Evolutionary conservation across 2,888 invertebrate species (phyloP).

Genomic region (Aphidoletes aphidimyza): DNA sequence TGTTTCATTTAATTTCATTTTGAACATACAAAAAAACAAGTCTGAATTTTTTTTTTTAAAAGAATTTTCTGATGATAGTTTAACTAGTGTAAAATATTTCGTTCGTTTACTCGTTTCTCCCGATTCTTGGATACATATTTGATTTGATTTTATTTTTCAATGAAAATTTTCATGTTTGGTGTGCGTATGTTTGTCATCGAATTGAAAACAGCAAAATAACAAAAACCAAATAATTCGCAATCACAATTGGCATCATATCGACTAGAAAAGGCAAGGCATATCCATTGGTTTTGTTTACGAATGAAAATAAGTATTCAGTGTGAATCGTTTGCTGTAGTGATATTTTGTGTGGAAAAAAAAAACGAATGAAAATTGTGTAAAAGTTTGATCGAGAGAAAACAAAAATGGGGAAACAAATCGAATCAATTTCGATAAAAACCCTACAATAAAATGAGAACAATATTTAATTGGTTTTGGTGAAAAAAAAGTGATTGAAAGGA

Average conservation of each 20-base stretch:
- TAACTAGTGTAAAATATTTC: neutral
- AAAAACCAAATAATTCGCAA: neutral
- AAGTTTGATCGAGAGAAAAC: neutral
- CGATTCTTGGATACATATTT: neutral
- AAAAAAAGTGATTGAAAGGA: neutral
- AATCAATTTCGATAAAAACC: too few relatives aligned
- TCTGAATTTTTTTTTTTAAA: slow-evolving; percentile 14
- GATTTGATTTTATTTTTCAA: too few relatives aligned
- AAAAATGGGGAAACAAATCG: too few relatives aligned
- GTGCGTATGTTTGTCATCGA: slow-evolving; percentile 50
- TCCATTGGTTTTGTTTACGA: slow-evolving; percentile 28
- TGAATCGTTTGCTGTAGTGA: neutral
- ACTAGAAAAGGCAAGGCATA: slow-evolving; percentile 47
- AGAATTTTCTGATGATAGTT: too few relatives aligned
- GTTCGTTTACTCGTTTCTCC: neutral
- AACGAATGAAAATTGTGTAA: neutral
- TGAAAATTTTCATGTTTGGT: slow-evolving; percentile 36
- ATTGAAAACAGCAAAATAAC: slow-evolving; percentile 34
- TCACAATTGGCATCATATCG: slow-evolving; percentile 12
- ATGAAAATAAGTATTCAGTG: too few relatives aligned
- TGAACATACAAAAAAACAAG: too few relatives aligned
- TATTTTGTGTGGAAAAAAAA: neutral
- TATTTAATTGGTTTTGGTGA: neutral
- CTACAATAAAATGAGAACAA: neutral
- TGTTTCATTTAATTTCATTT: neutral